Evolutionary conservation across 2,113 vertebrate genomes (phyloP).

Genomic region (Cephalopterus ornatus): DNA sequence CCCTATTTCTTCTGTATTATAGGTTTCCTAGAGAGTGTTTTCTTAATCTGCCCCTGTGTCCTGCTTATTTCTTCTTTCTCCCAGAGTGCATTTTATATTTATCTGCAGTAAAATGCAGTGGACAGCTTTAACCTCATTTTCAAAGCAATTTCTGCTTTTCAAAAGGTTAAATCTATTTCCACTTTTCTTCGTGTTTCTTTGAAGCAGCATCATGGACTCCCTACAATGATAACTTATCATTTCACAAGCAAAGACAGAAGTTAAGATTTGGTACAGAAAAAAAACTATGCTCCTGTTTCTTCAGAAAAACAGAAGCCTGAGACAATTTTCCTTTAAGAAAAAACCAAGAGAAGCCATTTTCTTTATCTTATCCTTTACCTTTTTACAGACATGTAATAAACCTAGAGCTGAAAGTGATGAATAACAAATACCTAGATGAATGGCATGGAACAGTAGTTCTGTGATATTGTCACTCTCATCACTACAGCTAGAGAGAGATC

Average conservation of each 20-base stretch:
- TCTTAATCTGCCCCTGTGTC: background rate
- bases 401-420: background rate
- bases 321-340: background rate
- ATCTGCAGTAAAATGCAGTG: background rate
- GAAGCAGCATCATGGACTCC: background rate
- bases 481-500: background rate
- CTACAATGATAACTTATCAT: background rate
- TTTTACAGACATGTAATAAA: background rate
- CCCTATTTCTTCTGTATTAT: background rate
- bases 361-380: background rate
- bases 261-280: background rate
- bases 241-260: background rate
- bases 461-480: background rate
- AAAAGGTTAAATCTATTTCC: background rate
- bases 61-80: background rate
- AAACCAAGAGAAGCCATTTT: background rate
- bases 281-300: background rate
- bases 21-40: background rate
- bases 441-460: background rate
- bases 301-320: background rate
- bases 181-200: background rate
- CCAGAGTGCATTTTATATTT: background rate
- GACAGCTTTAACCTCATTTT: constrained; percentile 1
- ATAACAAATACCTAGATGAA: background rate
- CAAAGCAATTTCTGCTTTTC: background rate